These are phyloP conservation scores for roundworm (Caenorhabditis elegans) DNA, from an alignment of 1,140 invertebrate genomes.

Conservation along the genomic window DNA sequence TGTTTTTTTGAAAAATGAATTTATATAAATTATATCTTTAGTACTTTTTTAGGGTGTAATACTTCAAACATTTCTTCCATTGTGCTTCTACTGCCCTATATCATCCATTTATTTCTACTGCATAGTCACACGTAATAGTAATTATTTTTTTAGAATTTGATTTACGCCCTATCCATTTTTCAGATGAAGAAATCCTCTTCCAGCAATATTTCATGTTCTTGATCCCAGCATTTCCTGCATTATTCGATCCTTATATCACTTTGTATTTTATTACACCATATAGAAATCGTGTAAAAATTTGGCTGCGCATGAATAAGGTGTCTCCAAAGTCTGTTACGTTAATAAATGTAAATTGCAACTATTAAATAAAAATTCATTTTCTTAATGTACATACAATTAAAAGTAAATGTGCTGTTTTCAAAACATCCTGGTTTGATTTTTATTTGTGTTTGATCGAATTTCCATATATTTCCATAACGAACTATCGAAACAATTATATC, in stretches of 20 bases:
- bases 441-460: too few relatives aligned
- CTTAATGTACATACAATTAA: too few relatives aligned
- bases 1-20: too few relatives aligned
- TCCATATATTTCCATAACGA: too few relatives aligned
- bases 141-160: too few relatives aligned
- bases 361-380: too few relatives aligned
- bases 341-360: too few relatives aligned
- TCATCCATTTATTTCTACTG: neutral
- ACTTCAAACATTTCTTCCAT: neutral
- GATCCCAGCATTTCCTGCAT: neutral
- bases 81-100: neutral
- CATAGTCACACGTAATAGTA: neutral
- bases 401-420: too few relatives aligned
- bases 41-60: neutral
- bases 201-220: constrained; percentile 8
- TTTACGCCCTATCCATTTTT: neutral
- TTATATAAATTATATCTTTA: too few relatives aligned
- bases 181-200: neutral
- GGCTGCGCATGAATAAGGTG: neutral
- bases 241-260: neutral
- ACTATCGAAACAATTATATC: too few relatives aligned
- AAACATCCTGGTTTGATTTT: too few relatives aligned
- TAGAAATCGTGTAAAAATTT: neutral
- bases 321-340: neutral
- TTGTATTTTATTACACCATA: neutral